Conservation (phyloP, 2,797 vertebrate species). For the Diplodus puntazzo region DNA sequence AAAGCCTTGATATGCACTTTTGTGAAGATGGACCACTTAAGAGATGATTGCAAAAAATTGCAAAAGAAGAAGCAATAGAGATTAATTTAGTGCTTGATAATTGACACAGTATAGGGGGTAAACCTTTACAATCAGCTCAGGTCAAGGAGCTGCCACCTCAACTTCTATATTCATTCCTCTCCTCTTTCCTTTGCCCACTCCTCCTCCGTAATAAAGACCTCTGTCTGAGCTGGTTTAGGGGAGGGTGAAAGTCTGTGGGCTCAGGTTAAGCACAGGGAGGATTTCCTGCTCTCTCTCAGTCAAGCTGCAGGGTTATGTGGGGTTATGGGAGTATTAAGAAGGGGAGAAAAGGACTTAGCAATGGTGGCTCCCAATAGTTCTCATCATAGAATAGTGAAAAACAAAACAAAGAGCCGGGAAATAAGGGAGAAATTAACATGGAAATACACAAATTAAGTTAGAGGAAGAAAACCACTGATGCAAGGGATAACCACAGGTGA, state of each 20-base stretch:
- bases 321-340: slow-evolving; percentile 73
- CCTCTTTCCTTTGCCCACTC: slow-evolving; percentile 46
- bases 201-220: slow-evolving; percentile 76
- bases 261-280: slow-evolving; percentile 75
- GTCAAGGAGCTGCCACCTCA: slow-evolving; percentile 42
- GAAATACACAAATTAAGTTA: slow-evolving; percentile 38
- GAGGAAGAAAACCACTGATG: neutral
- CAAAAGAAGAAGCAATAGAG: neutral
- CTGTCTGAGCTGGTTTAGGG: slow-evolving; percentile 74
- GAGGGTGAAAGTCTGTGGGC: slow-evolving; percentile 75
- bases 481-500: neutral
- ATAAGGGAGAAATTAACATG: slow-evolving; percentile 21
- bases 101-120: slow-evolving; percentile 17
- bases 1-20: neutral
- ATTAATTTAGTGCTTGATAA: slow-evolving; percentile 13
- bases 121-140: slow-evolving; percentile 19
- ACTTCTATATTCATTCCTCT: slow-evolving; percentile 55
- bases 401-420: slow-evolving; percentile 8
- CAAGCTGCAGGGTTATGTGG: slow-evolving; percentile 76
- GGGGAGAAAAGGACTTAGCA: slow-evolving; percentile 61
- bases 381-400: slow-evolving; percentile 53
- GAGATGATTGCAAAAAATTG: neutral
- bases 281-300: slow-evolving; percentile 77
- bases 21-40: slow-evolving; percentile 1
- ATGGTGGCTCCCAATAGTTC: slow-evolving; percentile 52